Evolutionary conservation across 2,113 vertebrate genomes (phyloP), one percentile per base, ranked within the genome.

Genomic region (Hemichromis elongatus): DNA sequence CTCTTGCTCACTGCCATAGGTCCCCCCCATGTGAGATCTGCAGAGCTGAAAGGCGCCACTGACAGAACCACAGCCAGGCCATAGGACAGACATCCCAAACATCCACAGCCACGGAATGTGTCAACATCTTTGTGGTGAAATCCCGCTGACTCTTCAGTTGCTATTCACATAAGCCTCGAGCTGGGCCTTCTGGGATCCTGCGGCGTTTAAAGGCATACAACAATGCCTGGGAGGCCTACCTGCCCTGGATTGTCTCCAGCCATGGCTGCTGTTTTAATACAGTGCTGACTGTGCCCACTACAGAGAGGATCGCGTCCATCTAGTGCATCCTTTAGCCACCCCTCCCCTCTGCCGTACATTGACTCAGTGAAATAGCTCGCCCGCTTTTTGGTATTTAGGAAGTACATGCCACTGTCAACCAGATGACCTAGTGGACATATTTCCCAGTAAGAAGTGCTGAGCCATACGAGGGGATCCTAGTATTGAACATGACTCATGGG

Each of bases 401-500:
- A 89, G 88, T 94, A 28, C 81, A 70, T 92, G 86, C 84, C 92
- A 52, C 88, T 84, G 85, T 92, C 88, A 80, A 83, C 86, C 92
- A 94, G 85, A 94, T 94, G 91, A 94, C 88, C 86, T 82, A 91
- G 90, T 92, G 92, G 90, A 92, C 91, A 86, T 91, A 88, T 93
- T 93, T 95, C 93, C 88, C 88, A 91, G 88, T 95, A 96, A 63
- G 90, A 93, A 82, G 83, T 94, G 90, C 93, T 93, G 91, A 94
- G 94, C 92, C 91, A 95, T 94, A 96, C 93, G 93, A 97, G 96
- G 95, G 96, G 96, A 97, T 96, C 97, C 96, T 97, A 95, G 89
- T 97, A 93, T 99, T 99, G 99, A 99, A 99, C 99, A 99, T 99
- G 98, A 99, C 99, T 99, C 98, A 99, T 99, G 99, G 98, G 97